Conservation (phyloP, 2,888 invertebrate genomes). For the Cabera pusaria region DNA sequence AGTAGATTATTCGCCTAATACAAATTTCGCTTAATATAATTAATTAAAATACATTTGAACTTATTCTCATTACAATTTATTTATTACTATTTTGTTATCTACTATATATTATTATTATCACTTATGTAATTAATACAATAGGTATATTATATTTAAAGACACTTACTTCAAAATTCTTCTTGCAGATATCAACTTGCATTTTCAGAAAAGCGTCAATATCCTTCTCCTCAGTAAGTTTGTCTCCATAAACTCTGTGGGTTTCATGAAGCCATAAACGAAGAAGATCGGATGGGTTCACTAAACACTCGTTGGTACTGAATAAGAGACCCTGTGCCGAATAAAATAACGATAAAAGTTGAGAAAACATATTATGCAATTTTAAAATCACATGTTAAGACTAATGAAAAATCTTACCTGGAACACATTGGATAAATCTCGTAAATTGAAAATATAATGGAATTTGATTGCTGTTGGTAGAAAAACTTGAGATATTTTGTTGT, state of each 20-base stretch:
- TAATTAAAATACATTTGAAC: no score
- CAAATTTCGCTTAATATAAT: no score
- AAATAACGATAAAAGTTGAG: neutral
- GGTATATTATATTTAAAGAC: no score
- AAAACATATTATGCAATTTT: neutral
- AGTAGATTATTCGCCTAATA: no score
- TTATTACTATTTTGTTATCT: no score
- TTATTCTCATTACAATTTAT: no score
- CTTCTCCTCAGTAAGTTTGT: slow-evolving; percentile 95
- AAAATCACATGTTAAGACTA: neutral
- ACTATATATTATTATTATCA: no score
- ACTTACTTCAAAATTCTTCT: slow-evolving; percentile 93
- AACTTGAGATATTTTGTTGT: slow-evolving; percentile 92
- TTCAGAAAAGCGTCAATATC: slow-evolving; percentile 96
- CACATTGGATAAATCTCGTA: slow-evolving; percentile 96
- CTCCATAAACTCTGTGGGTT: slow-evolving; percentile 95
- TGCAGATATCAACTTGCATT: slow-evolving; percentile 94
- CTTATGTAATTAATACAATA: no score
- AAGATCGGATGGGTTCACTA: slow-evolving; percentile 90
- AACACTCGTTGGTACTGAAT: slow-evolving; percentile 94
- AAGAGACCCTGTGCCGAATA: slow-evolving; percentile 89
- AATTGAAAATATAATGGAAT: slow-evolving; percentile 98
- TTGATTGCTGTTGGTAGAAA: slow-evolving; percentile 98
- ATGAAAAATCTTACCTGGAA: slow-evolving; percentile 94
- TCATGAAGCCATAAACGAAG: slow-evolving; percentile 97